Evolutionary conservation across 92 coral and sea anemone species (phyloP).

Genomic region (Paragorgia papillata): DNA sequence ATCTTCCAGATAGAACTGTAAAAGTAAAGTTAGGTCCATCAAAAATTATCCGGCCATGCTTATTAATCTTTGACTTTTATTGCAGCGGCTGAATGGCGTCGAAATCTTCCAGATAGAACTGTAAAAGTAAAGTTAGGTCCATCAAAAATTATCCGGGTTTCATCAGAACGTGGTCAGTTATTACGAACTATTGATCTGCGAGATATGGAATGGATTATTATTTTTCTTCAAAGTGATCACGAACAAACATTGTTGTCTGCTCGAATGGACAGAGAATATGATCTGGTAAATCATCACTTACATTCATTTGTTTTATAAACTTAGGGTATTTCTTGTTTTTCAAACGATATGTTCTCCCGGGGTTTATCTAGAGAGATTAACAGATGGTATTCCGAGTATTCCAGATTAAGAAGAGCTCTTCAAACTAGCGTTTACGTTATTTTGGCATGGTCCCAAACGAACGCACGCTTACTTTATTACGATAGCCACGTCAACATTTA

Average conservation of each 20-base stretch:
- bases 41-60: neutral
- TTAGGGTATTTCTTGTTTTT: too few relatives aligned
- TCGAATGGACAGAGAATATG: conserved; percentile 42
- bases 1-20: conserved; percentile 23
- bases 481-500: too few relatives aligned
- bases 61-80: neutral
- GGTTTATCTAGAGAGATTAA: too few relatives aligned
- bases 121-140: conserved; percentile 40
- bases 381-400: too few relatives aligned
- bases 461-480: too few relatives aligned
- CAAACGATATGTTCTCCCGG: too few relatives aligned
- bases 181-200: conserved; percentile 31
- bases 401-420: too few relatives aligned
- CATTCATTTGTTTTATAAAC: too few relatives aligned
- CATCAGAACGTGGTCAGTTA: conserved; percentile 35
- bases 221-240: conserved; percentile 29
- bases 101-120: conserved; percentile 25
- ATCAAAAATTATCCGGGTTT: conserved; percentile 1
- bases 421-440: too few relatives aligned
- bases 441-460: too few relatives aligned
- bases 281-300: conserved; percentile 16
- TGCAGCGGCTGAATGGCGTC: conserved; percentile 41
- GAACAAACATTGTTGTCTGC: conserved; percentile 36
- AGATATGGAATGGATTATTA: conserved; percentile 41
- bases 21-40: conserved; percentile 38